Conservation (phyloP, 2,113 vertebrate species). For the Scalopus aquaticus region DNA sequence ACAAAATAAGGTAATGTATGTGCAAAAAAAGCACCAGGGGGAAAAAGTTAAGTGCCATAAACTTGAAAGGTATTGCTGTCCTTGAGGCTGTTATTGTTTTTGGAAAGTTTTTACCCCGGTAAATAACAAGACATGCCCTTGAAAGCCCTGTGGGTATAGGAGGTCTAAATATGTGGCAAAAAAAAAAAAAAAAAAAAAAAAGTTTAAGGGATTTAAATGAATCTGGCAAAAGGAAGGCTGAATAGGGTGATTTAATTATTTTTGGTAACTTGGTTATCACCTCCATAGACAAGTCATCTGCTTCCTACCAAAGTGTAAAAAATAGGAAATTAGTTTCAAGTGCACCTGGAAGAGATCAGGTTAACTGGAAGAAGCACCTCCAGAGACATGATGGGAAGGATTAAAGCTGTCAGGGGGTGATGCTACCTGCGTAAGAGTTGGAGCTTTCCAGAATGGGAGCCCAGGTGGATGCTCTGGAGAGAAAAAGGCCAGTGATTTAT, state of each 20-base stretch:
- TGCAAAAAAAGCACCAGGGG: background rate
- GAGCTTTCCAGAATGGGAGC: background rate
- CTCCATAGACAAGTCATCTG: background rate
- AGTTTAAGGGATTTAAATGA: constrained; percentile 53
- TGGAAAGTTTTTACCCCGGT: constrained; percentile 46
- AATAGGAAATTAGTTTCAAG: constrained; percentile 41
- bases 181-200: background rate
- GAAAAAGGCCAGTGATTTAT: background rate
- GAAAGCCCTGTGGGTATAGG: constrained; percentile 42
- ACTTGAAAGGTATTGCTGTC: constrained; percentile 11
- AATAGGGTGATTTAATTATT: constrained; percentile 34
- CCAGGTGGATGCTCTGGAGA: background rate
- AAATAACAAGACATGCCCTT: constrained; percentile 46
- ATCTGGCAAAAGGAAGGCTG: constrained; percentile 24
- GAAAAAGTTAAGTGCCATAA: constrained; percentile 6
- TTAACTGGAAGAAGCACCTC: background rate
- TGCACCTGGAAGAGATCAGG: background rate
- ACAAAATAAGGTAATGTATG: constrained; percentile 52
- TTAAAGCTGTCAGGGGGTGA: background rate
- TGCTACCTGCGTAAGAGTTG: background rate
- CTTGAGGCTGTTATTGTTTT: background rate
- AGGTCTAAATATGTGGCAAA: background rate
- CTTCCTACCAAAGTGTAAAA: constrained; percentile 35
- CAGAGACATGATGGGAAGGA: background rate
- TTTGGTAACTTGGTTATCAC: constrained; percentile 39